Base-by-base conservation (phyloP, 2,888 invertebrate species). In the Blastobasis adustella region DNA sequence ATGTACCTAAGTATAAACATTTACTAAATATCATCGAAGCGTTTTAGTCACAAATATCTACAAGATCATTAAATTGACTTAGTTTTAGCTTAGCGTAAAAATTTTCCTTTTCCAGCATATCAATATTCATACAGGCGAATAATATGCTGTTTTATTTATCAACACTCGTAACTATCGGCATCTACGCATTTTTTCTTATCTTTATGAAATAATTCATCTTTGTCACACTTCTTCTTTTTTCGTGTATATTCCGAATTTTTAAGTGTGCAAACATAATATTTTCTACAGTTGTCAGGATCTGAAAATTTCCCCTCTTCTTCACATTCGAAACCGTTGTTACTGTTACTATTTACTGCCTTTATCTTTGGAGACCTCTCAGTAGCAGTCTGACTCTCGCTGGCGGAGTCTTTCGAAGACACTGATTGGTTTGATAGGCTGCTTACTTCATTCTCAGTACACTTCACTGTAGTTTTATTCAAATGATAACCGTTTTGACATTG, bases 121-220 rank as follows among this genome's bases (percentile, higher is more conserved):
- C 23, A 23, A 23, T 23, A 23, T 23, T 23, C 2, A 23, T 23
- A 23, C 23, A 23, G 23, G 23, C 23, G 23, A 23, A 23, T 2
- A 23, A 23, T 23, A 3, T 23, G 23, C 23, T 23, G 23, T 2
- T 23, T 23, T 6, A 6, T 39, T 41, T 45, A 43, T 53, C 55
- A 63, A 56, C 80, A 78, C 55, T 81, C 82, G 37, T 69, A 62
- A 55, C 78, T 84, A 5, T 81, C 82, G 37, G 61, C 64, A 49
- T 79, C 75, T 38, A 80, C 73, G 56, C 86, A 85, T 58, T 71
- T 74, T 57, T 73, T 73, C 62, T 74, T 76, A 36, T 72, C 66
- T 57, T 62, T 69, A 58, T 90, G 74, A 61, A 82, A 90, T 7
- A 85, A 61, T 63, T 89, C 82, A 42, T 76, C 82, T 5, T 71